Evolutionary conservation across 2,113 vertebrate genomes (phyloP).

Genomic region (Colius striatus): DNA sequence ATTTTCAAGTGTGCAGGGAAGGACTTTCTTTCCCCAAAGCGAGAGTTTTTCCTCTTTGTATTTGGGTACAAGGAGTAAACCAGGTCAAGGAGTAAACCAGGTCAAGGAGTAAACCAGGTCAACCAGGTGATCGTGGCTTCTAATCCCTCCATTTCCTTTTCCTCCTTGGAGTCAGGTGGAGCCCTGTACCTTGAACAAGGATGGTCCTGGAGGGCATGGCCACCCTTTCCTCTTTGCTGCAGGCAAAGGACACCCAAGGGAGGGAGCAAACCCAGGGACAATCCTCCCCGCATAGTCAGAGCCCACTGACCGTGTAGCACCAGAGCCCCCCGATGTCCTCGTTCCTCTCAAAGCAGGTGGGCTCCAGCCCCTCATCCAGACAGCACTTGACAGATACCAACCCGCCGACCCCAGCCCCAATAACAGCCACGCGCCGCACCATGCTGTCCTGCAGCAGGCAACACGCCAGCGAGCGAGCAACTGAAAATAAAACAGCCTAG

Average conservation of each 20-base stretch:
- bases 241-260: not conserved
- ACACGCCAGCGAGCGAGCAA: accelerated
- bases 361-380: slow-evolving; percentile 84
- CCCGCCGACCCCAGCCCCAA: slow-evolving; percentile 85
- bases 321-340: slow-evolving; percentile 88
- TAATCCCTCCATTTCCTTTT: not conserved
- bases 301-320: slow-evolving; percentile 81
- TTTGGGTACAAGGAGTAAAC: not conserved
- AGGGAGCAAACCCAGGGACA: not conserved
- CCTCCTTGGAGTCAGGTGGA: not conserved
- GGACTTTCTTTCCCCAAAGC: not conserved
- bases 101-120: not conserved
- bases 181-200: not conserved
- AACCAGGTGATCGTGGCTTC: not conserved
- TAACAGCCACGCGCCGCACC: slow-evolving; percentile 79
- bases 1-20: not conserved
- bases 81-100: not conserved
- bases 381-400: slow-evolving; percentile 85
- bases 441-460: slow-evolving; percentile 33
- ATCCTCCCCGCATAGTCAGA: not conserved
- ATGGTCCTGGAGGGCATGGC: accelerated
- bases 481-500: not conserved
- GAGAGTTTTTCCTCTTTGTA: not conserved
- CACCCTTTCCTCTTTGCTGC: not conserved
- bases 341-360: slow-evolving; percentile 88